A percentile compares a stretch with the other conserved stretches of the same genome.
These are phyloP conservation scores for Tetropium fuscum DNA, from an alignment of 2,888 invertebrate genomes.

Conservation along the genomic window DNA sequence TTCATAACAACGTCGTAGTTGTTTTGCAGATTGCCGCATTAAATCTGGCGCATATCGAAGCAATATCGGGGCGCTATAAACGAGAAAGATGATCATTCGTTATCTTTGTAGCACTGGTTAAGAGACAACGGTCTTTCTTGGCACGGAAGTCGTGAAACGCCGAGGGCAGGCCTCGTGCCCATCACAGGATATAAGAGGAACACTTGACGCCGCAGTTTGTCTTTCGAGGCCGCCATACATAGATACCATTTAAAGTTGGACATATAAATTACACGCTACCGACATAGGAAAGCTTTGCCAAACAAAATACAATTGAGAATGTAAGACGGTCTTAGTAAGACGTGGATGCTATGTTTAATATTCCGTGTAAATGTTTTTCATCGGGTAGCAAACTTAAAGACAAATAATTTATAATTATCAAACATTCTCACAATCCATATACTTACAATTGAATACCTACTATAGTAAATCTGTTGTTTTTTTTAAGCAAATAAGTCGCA, in stretches of 20 bases:
- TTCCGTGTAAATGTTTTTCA: background rate
- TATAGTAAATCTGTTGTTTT: no score
- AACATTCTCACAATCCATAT: no score
- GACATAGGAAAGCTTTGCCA: constrained; percentile 28
- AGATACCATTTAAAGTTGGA: constrained; percentile 9
- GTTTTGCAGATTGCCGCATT: constrained; percentile 45
- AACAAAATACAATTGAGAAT: constrained; percentile 25
- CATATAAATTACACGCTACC: constrained; percentile 18
- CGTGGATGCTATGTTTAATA: constrained; percentile 6
- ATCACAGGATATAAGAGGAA: constrained; percentile 33
- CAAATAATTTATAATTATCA: no score
- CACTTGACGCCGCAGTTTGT: constrained; percentile 29
- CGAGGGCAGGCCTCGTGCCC: constrained; percentile 28
- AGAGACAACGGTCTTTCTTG: constrained; percentile 41
- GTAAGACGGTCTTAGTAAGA: no score
- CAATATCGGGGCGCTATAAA: constrained; percentile 41
- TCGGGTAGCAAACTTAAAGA: constrained; percentile 6
- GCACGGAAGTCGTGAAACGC: constrained; percentile 45
- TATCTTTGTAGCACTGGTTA: constrained; percentile 36
- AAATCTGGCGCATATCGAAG: constrained; percentile 31
- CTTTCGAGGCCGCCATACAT: background rate
- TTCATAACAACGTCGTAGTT: no score
- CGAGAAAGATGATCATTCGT: constrained; percentile 43
- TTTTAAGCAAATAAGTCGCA: no score
- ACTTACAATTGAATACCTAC: no score